Evolutionary conservation across 2,888 invertebrate species (phyloP), one percentile per base, ranked within the genome.

Genomic region (Hydrotaea cyrtoneurina): DNA sequence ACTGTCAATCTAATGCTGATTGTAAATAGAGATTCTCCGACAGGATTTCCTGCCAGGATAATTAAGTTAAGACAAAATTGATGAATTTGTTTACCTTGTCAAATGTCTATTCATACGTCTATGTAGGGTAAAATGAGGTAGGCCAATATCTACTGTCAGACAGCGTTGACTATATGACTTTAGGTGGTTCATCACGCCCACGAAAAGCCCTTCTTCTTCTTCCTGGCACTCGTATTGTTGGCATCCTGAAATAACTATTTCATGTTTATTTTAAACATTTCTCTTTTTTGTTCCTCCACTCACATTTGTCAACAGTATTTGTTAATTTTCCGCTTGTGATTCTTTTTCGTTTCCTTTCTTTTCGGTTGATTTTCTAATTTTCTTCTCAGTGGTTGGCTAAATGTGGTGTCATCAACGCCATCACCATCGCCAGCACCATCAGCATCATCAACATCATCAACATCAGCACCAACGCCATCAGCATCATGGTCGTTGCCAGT

Each of bases 301-400:
- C 82, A 11, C 78, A 78, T 39, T 78, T 80, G 62, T 84, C 71
- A 72, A 79, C 46, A 71, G 76, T 79, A 77, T 80, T 79, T 83
- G 89, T 91, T 92, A 92, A 92, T 92, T 92, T 92, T 92, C 91
- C 92, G 92, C 91, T 92, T 89, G 91, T 90, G 91, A 89, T 88
- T 91, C 91, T 77, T 79, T 77, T 73, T 26, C 8, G 4, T 50
- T 72, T 31, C 31, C 31, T 7, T 31, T 62, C 10, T 72, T 53
- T 75, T 11, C 15, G 50, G 46, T 57, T 90, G 90, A 90, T 90
- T 90, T 91, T 91, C 88, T 90, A 90, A 91, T 91, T 90, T 90
- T 88, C 87, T 88, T 89, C 88, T 87, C 87, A 88, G 89, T 86
- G 90, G 88, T 87, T 88, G 76, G 36, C 43, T 26, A 53, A 46